phyloP scores from a whole-genome alignment of 2,113 vertebrate genomes.

The Pseudopodoces humilis region DNA sequence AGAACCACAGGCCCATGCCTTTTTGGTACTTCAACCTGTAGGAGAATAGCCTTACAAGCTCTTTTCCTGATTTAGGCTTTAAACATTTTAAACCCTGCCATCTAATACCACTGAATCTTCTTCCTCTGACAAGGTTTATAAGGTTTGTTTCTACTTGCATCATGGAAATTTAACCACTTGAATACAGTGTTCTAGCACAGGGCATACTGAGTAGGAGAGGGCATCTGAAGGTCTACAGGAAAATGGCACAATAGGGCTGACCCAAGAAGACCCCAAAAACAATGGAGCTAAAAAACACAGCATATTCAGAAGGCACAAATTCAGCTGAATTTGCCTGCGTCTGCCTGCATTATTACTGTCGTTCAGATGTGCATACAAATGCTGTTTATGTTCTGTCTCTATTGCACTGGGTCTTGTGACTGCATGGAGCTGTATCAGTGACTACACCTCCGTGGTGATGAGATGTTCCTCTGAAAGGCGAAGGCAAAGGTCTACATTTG shows the following conservation, averaged over 20 bases:
- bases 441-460: accelerated
- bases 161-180: neutral
- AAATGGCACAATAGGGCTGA: neutral
- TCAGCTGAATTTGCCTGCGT: neutral
- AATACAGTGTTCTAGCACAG: neutral
- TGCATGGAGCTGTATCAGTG: neutral
- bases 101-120: neutral
- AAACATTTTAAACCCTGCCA: neutral
- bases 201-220: neutral
- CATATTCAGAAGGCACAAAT: neutral
- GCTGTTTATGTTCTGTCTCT: neutral
- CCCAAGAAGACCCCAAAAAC: neutral
- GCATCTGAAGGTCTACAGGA: neutral
- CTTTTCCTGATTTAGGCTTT: neutral
- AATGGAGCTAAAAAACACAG: neutral
- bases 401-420: neutral
- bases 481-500: neutral
- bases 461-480: neutral
- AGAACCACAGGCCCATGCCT: neutral
- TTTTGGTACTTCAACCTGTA: neutral
- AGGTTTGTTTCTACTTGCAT: neutral
- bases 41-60: neutral
- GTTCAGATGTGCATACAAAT: neutral
- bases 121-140: neutral
- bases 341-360: neutral